These are phyloP conservation scores for Caenorhabditis sp. DNA, from an alignment of 2,888 invertebrate species.

Conservation along the genomic window DNA sequence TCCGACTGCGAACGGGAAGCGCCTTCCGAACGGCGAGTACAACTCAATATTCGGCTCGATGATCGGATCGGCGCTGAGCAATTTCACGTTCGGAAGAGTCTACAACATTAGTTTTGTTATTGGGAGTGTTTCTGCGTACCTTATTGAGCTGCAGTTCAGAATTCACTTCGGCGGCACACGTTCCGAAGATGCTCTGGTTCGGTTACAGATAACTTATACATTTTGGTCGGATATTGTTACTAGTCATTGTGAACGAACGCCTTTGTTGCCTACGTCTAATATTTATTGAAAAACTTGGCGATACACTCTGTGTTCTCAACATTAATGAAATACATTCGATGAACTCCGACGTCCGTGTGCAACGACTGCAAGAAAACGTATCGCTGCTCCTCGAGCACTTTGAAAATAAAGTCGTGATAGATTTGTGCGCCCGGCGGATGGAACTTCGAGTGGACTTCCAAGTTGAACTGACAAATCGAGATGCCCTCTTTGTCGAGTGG, in stretches of 20 bases:
- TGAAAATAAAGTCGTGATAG: conserved; percentile 19
- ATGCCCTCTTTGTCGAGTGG: not conserved
- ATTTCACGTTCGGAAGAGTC: conserved; percentile 30
- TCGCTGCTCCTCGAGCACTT: conserved; percentile 1
- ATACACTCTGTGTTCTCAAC: conserved; percentile 10
- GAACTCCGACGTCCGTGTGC: conserved; percentile 18
- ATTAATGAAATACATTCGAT: conserved; percentile 31
- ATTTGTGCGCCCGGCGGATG: conserved; percentile 12
- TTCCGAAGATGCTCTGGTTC: too few species aligned
- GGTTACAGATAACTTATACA: not conserved
- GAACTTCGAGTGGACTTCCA: conserved; percentile 29
- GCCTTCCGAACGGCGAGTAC: conserved; percentile 47
- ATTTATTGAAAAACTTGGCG: conserved; percentile 20
- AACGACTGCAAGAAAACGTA: conserved; percentile 9
- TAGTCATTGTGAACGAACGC: too few species aligned
- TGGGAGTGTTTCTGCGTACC: too few species aligned
- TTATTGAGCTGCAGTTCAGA: too few species aligned
- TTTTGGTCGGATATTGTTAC: not conserved
- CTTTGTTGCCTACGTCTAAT: too few species aligned
- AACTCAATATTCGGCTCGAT: conserved; percentile 46
- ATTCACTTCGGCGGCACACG: too few species aligned
- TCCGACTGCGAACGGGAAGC: conserved; percentile 56
- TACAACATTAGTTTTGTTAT: too few species aligned
- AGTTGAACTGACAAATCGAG: conserved; percentile 53
- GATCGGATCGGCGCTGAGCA: conserved; percentile 60